phyloP scores from a whole-genome alignment of 2,113 vertebrate genomes.

The Gambusia affinis region DNA sequence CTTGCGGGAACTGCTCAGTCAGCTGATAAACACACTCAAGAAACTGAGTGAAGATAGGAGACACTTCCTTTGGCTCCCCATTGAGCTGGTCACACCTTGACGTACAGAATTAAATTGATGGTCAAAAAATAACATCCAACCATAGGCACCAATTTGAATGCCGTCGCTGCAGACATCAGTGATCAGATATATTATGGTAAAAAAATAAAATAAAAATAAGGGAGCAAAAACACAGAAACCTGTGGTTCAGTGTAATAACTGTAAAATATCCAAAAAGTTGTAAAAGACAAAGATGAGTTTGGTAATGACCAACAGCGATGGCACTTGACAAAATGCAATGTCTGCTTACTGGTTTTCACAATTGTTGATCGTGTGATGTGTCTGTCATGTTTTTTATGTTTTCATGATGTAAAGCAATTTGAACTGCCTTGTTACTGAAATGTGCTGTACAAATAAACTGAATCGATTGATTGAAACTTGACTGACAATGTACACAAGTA shows the following conservation, averaged over 20 bases:
- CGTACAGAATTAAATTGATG: background rate
- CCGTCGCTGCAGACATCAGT: no score
- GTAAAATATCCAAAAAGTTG: background rate
- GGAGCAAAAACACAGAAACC: background rate
- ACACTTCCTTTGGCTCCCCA: constrained; percentile 93
- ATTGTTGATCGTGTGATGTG: no score
- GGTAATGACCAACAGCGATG: no score
- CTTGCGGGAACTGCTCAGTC: constrained; percentile 91
- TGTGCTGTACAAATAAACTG: no score
- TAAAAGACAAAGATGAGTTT: background rate
- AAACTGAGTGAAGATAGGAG: constrained; percentile 96
- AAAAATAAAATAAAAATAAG: background rate
- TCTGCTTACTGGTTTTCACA: no score
- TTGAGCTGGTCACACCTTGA: constrained; percentile 94
- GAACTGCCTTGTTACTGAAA: no score
- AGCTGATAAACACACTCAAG: constrained; percentile 97
- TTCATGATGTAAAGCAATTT: no score
- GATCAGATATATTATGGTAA: background rate
- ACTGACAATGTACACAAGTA: background rate
- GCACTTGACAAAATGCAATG: no score
- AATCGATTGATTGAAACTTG: no score
- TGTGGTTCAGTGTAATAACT: background rate
- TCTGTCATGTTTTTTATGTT: no score
- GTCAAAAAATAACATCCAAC: background rate
- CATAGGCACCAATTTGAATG: background rate